phyloP scores from a whole-genome alignment of 1,140 invertebrate genomes.

The Bombus affinis region DNA sequence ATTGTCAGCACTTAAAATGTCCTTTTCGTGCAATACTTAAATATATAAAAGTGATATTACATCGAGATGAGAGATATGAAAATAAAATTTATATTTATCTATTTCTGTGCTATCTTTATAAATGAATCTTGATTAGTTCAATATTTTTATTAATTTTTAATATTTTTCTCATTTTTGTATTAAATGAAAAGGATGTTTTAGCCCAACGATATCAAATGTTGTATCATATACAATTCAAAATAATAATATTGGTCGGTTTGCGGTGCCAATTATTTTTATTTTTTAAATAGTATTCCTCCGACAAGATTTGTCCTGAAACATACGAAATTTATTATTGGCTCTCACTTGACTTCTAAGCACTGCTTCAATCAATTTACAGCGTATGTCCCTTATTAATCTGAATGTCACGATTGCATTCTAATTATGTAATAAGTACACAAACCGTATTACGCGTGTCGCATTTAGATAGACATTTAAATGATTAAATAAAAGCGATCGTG shows the following conservation, averaged over 20 bases:
- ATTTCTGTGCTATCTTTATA: background rate
- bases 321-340: conserved; percentile 43
- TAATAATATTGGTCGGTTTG: conserved; percentile 12
- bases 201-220: background rate
- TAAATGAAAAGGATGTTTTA: background rate
- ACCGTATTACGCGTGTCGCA: conserved; percentile 44
- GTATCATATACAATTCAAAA: background rate
- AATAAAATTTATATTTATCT: background rate
- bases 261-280: conserved; percentile 26
- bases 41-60: background rate
- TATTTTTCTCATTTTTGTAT: background rate
- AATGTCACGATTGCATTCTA: conserved; percentile 55
- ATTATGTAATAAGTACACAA: conserved; percentile 47
- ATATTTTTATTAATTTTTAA: background rate
- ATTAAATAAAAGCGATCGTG: conserved; percentile 40
- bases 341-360: conserved; percentile 43
- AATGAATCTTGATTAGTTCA: background rate
- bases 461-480: conserved; percentile 36
- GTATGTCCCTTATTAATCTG: conserved; percentile 49
- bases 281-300: conserved; percentile 31
- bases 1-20: background rate
- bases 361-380: conserved; percentile 51
- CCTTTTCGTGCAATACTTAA: background rate
- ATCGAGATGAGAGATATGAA: background rate
- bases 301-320: conserved; percentile 22